Evolutionary conservation across 2,888 invertebrate genomes (phyloP).

Genomic region (Gryllus longicercus): DNA sequence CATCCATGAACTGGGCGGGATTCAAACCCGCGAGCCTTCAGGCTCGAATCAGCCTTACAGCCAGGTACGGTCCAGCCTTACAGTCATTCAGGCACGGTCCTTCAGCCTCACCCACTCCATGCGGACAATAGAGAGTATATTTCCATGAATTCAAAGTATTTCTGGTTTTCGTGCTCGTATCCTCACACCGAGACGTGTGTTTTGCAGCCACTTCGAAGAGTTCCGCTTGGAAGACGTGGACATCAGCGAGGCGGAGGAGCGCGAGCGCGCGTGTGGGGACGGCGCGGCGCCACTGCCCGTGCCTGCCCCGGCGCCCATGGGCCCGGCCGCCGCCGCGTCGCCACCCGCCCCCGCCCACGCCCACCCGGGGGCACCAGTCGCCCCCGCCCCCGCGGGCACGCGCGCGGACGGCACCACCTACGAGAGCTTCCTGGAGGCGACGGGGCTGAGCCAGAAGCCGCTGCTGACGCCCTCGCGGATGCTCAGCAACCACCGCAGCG

Average conservation of each 20-base stretch:
- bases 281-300: constrained; percentile 43
- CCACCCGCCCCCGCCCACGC: constrained; percentile 38
- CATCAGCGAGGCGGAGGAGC: constrained; percentile 46
- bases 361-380: neutral
- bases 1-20: no score
- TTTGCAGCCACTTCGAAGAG: constrained; percentile 70
- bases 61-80: no score
- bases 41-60: no score
- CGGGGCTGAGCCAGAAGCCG: constrained; percentile 75
- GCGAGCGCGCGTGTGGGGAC: constrained; percentile 37
- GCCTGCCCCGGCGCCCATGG: neutral
- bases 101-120: no score
- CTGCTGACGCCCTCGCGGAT: constrained; percentile 65
- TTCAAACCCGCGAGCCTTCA: no score
- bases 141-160: no score
- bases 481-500: constrained; percentile 70
- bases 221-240: constrained; percentile 74
- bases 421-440: constrained; percentile 74
- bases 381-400: neutral
- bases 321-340: neutral
- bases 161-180: no score
- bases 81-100: no score
- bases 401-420: constrained; percentile 49
- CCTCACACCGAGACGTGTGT: neutral
- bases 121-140: no score